Evolutionary conservation across 2,888 invertebrate species (phyloP), one percentile per base, ranked within the genome.

Genomic region (Orthosia gracilis): DNA sequence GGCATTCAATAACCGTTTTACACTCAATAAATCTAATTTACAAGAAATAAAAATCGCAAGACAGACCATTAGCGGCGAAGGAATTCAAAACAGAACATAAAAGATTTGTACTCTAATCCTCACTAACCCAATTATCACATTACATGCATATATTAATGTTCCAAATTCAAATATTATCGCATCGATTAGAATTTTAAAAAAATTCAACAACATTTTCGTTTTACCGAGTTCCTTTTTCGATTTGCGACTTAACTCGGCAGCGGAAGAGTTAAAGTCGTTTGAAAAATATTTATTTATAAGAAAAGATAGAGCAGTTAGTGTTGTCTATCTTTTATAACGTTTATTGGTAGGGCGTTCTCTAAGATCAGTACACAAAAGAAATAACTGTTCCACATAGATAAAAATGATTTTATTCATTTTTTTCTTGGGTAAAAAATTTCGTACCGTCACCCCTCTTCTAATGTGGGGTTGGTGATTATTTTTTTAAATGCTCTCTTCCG

Each of bases 391-490:
- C 84, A 91, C 76, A 93, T 91, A 94, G 92, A 93, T 92, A 92
- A 90, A 76, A 71, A 92, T 92, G 91, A 91, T 90, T 94, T 92
- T 92, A 92, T 94, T 92, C 89, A 23, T 65, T 45, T 84, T 86
- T 86, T 85, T 85, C 65, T 81, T 84, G 76, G 75, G 57, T 84
- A 84, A 88, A 88, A 87, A 87, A 87, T 82, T 78, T 73, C 78
- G 73, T 76, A 69, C 63, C 83, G 85, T 96, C 94, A 95, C 95
- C 95, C 95, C 95, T 94, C 89, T 89, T 81, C 85, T 90, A 89
- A 87, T 89, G 84, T 91, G 70, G 88, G 89, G 87, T 87, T 54
- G 73, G 61, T 70, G 67, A 76, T 69, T 89, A 89, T 91, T 91
- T 92, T 91, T 88, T 86, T 86, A 80, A 87, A 84, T 69, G 83